Evolutionary conservation across 1,140 invertebrate genomes (phyloP).

Genomic region (Chionoecetes opilio): DNA sequence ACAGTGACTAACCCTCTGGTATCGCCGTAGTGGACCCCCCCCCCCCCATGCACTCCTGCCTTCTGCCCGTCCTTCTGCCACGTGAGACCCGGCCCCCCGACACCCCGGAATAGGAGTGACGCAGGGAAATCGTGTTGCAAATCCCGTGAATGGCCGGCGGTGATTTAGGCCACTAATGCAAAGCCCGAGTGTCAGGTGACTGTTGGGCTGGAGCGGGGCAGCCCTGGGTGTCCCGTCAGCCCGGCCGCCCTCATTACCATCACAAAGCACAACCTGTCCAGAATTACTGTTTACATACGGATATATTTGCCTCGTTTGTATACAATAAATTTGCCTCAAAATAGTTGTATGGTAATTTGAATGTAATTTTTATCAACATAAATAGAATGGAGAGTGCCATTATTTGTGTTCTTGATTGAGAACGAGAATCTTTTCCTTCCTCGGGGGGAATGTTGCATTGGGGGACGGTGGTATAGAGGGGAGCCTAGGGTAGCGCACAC

Average conservation of each 20-base stretch:
- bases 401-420: background rate
- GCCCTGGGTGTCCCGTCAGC: background rate
- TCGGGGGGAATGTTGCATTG: background rate
- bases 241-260: slow-evolving; percentile 47
- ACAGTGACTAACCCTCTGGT: background rate
- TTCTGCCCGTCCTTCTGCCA: background rate
- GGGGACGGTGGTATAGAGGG: too few species aligned
- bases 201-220: slow-evolving; percentile 6
- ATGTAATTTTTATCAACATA: background rate
- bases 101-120: background rate
- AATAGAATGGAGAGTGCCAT: background rate
- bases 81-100: background rate
- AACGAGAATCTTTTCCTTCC: background rate
- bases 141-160: slow-evolving; percentile 62
- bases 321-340: background rate
- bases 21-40: background rate
- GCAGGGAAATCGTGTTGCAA: slow-evolving; percentile 64
- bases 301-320: slow-evolving; percentile 23
- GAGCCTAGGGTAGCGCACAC: background rate
- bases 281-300: slow-evolving; percentile 37
- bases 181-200: slow-evolving; percentile 60
- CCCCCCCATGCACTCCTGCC: background rate
- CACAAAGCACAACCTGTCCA: slow-evolving; percentile 20
- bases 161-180: slow-evolving; percentile 68
- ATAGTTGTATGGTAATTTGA: background rate